Conservation (phyloP, 1,140 invertebrate species). For the Platyscapa corneri region DNA sequence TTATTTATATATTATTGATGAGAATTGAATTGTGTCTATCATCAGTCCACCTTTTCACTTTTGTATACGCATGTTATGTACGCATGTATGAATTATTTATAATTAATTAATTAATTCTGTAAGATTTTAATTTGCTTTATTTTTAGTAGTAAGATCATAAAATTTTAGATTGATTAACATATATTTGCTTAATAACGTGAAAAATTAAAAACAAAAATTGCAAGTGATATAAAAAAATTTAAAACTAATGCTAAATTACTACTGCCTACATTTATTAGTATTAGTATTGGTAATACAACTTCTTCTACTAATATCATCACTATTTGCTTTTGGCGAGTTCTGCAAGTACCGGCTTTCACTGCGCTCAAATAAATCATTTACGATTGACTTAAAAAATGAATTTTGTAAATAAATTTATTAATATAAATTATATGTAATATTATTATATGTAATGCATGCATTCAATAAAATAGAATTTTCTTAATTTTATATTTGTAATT, state of each 20-base stretch:
- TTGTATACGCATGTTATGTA: background rate
- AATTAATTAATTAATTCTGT: background rate
- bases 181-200: too few species aligned
- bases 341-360: constrained; percentile 33
- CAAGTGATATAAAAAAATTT: too few species aligned
- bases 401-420: too few species aligned
- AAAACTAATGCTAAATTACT: too few species aligned
- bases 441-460: too few species aligned
- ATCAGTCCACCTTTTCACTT: background rate
- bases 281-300: background rate
- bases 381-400: too few species aligned
- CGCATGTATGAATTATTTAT: constrained; percentile 1
- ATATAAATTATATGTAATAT: too few species aligned
- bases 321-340: constrained; percentile 32
- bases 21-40: background rate
- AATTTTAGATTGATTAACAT: background rate
- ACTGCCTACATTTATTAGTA: background rate
- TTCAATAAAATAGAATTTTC: too few species aligned
- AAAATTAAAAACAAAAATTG: too few species aligned
- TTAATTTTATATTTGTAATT: too few species aligned
- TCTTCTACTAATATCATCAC: constrained; percentile 6
- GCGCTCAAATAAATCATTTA: too few species aligned
- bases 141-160: too few species aligned
- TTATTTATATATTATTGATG: background rate
- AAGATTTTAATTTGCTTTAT: background rate